These are phyloP conservation scores for Patella caerulea DNA, from an alignment of 2,888 invertebrate species.

Conservation along the genomic window DNA sequence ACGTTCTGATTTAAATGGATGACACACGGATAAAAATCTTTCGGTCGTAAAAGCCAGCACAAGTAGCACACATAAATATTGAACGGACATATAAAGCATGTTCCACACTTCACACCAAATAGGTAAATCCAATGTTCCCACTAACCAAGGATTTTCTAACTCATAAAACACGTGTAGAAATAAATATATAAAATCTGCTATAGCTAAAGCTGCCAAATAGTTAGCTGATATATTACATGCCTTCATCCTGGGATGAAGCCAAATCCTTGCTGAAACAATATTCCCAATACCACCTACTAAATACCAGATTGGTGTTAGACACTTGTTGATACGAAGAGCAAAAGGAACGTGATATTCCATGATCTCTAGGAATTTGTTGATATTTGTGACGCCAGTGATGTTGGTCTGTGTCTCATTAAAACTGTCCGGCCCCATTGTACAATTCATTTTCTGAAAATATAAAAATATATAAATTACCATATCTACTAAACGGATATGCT, in stretches of 20 bases:
- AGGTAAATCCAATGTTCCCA: slow-evolving; percentile 42
- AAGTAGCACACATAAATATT: slow-evolving; percentile 63
- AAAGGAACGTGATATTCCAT: slow-evolving; percentile 43
- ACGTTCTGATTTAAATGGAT: slow-evolving; percentile 56
- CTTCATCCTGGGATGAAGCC: slow-evolving; percentile 58
- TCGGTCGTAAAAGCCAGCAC: slow-evolving; percentile 67
- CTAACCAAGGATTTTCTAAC: slow-evolving; percentile 60
- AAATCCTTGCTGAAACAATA: slow-evolving; percentile 57
- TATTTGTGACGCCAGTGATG: slow-evolving; percentile 12
- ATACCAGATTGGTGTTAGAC: slow-evolving; percentile 62
- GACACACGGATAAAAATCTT: slow-evolving; percentile 58
- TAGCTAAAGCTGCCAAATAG: slow-evolving; percentile 61
- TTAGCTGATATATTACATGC: slow-evolving; percentile 62
- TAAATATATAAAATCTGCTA: slow-evolving; percentile 58
- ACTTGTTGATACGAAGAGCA: slow-evolving; percentile 56
- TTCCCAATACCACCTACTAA: slow-evolving; percentile 63
- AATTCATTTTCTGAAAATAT: no score
- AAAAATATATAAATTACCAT: no score
- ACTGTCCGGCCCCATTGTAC: no score
- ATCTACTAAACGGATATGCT: no score
- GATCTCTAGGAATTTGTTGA: slow-evolving; percentile 11
- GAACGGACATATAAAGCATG: slow-evolving; percentile 55
- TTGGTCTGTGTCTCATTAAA: no score
- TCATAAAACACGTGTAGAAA: slow-evolving; percentile 62
- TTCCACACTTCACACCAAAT: slow-evolving; percentile 60